These are phyloP conservation scores for Diorhabda sublineata DNA, from an alignment of 1,140 invertebrate genomes.

Conservation along the genomic window DNA sequence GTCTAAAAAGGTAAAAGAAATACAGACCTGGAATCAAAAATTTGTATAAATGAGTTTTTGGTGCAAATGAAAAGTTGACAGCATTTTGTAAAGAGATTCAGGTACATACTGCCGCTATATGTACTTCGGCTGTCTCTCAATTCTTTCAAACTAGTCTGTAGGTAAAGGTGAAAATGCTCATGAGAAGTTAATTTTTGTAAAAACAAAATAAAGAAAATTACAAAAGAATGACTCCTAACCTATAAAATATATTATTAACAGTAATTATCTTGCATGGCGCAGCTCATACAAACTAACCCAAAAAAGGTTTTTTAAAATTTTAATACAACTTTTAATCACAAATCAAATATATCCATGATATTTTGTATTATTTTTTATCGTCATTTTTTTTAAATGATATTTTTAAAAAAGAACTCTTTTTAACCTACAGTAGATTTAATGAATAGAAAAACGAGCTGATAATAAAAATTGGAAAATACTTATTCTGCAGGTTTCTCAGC, in stretches of 20 bases:
- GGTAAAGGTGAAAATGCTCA: slow-evolving; percentile 19
- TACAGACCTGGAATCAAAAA: slow-evolving; percentile 1
- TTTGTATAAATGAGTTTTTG: slow-evolving; percentile 5
- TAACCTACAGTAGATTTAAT: slow-evolving; percentile 37
- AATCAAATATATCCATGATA: slow-evolving; percentile 9
- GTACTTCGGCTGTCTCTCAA: slow-evolving; percentile 8
- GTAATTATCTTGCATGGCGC: slow-evolving; percentile 19
- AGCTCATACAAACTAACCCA: slow-evolving; percentile 19
- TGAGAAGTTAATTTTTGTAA: slow-evolving; percentile 14
- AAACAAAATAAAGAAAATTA: slow-evolving; percentile 16
- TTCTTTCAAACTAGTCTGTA: slow-evolving; percentile 19
- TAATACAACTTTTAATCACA: slow-evolving; percentile 16
- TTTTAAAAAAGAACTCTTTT: slow-evolving; percentile 11
- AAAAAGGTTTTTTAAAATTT: slow-evolving; percentile 8
- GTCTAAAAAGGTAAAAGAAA: too few species aligned
- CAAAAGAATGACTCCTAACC: slow-evolving; percentile 20
- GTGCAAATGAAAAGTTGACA: neutral
- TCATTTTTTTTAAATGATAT: neutral
- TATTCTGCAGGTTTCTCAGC: slow-evolving; percentile 39
- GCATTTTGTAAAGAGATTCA: slow-evolving; percentile 10
- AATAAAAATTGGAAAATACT: slow-evolving; percentile 22
- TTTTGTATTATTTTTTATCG: slow-evolving; percentile 12
- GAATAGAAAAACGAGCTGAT: slow-evolving; percentile 29
- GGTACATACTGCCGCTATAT: slow-evolving; percentile 14
- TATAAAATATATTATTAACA: slow-evolving; percentile 22